phyloP scores from a whole-genome alignment of 2,888 invertebrate genomes.

The Drosophila kuntzei region DNA sequence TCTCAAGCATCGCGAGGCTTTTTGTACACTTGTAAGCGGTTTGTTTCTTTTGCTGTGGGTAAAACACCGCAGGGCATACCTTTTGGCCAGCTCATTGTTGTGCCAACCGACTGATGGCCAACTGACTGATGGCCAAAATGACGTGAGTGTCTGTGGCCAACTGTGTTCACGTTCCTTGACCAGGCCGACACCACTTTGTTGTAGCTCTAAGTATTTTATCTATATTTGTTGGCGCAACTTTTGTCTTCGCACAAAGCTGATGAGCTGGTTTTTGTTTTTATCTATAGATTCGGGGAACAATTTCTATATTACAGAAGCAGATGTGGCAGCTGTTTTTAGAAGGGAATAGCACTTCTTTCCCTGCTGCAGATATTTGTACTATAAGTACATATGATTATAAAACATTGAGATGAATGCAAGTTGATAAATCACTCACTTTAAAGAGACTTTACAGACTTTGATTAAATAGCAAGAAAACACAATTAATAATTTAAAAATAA shows the following conservation, averaged over 20 bases:
- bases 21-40: slow-evolving; percentile 56
- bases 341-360: not conserved
- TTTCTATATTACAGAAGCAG: slow-evolving; percentile 28
- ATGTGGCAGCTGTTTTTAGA: slow-evolving; percentile 42
- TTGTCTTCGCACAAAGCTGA: slow-evolving; percentile 20
- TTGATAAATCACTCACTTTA: slow-evolving; percentile 9
- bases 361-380: not conserved
- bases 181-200: slow-evolving; percentile 28
- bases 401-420: not conserved
- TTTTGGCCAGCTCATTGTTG: slow-evolving; percentile 45
- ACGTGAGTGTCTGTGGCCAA: slow-evolving; percentile 26
- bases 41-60: slow-evolving; percentile 51
- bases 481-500: not conserved
- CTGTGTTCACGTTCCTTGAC: slow-evolving; percentile 40
- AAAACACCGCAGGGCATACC: slow-evolving; percentile 21
- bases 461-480: not conserved
- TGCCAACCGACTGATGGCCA: slow-evolving; percentile 48
- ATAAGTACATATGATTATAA: slow-evolving; percentile 4
- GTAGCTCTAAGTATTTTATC: not conserved
- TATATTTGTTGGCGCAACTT: slow-evolving; percentile 17
- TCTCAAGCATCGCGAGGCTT: slow-evolving; percentile 47
- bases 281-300: slow-evolving; percentile 3
- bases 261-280: slow-evolving; percentile 16
- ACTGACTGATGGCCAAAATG: slow-evolving; percentile 41
- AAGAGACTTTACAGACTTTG: not conserved